These are phyloP conservation scores for Drosophila parabipectinata DNA, from an alignment of 1,140 invertebrate species.

Conservation along the genomic window DNA sequence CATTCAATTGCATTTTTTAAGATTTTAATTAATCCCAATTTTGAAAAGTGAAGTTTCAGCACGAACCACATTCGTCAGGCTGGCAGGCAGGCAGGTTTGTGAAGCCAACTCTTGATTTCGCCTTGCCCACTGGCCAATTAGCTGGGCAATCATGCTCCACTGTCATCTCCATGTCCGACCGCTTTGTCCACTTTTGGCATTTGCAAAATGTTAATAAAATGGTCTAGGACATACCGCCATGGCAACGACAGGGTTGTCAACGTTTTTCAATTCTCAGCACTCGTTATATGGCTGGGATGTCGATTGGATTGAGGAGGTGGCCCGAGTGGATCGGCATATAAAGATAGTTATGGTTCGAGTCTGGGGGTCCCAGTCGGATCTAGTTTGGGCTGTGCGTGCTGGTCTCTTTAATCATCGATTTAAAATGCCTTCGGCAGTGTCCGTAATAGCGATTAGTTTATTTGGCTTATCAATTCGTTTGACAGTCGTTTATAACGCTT, in stretches of 20 bases:
- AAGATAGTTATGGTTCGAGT: slow-evolving; percentile 14
- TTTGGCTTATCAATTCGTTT: slow-evolving; percentile 64
- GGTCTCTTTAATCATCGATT: slow-evolving; percentile 44
- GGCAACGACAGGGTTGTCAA: slow-evolving; percentile 54
- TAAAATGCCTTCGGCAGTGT: slow-evolving; percentile 40
- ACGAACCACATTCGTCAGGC: neutral
- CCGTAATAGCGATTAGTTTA: slow-evolving; percentile 53
- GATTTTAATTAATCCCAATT: neutral
- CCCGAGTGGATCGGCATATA: slow-evolving; percentile 10
- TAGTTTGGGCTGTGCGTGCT: slow-evolving; percentile 46
- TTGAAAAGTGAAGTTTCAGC: neutral
- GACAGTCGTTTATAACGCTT: slow-evolving; percentile 56
- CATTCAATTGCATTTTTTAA: neutral
- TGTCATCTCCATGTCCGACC: slow-evolving; percentile 46
- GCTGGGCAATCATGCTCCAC: slow-evolving; percentile 26
- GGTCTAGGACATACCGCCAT: slow-evolving; percentile 62
- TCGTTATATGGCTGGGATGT: slow-evolving; percentile 32
- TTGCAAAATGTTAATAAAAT: slow-evolving; percentile 61
- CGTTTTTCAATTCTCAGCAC: slow-evolving; percentile 42
- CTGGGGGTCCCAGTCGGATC: slow-evolving; percentile 24
- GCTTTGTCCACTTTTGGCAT: slow-evolving; percentile 53
- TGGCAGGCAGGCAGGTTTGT: neutral
- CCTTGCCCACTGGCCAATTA: slow-evolving; percentile 60
- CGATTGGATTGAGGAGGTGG: neutral
- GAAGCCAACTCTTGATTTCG: slow-evolving; percentile 38